Percentiles rank a stretch among this genome's conserved stretches.
phyloP scores from a whole-genome alignment of 23 tunicate genomes.

The Clavelina lepadiformis region DNA sequence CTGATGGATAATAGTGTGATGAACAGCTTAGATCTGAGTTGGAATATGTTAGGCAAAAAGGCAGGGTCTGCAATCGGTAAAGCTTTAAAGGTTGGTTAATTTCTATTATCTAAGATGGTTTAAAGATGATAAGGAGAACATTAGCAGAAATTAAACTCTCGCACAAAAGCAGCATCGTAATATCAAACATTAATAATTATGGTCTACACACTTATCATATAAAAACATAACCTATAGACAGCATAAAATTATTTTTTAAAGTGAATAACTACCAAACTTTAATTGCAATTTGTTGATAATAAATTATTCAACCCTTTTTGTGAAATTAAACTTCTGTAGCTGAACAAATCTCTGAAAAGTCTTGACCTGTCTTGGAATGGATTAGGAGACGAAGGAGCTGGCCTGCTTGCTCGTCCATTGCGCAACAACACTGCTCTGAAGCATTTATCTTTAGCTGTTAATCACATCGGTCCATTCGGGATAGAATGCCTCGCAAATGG shows the following conservation, averaged over 20 bases:
- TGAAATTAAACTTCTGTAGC: conserved; percentile 38
- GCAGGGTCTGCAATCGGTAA: conserved; percentile 69
- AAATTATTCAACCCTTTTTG: too few species aligned
- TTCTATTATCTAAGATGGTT: background rate
- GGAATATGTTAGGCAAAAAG: conserved; percentile 52
- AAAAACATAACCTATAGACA: too few species aligned
- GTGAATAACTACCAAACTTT: too few species aligned
- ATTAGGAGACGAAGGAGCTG: conserved; percentile 81
- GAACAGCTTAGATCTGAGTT: conserved; percentile 62
- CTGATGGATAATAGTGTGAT: conserved; percentile 62
- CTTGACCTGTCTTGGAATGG: conserved; percentile 83
- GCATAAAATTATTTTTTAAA: too few species aligned
- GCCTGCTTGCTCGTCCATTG: conserved; percentile 41
- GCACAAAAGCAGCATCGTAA: too few species aligned
- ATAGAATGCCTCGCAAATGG: conserved; percentile 51
- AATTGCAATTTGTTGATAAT: too few species aligned
- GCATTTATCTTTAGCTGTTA: conserved; percentile 71
- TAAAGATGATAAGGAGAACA: too few species aligned
- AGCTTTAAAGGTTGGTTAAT: conserved; percentile 45
- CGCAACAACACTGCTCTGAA: conserved; percentile 46
- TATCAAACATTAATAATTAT: too few species aligned
- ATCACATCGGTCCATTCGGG: conserved; percentile 76
- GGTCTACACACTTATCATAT: too few species aligned
- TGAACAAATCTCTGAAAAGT: conserved; percentile 38
- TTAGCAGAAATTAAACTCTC: too few species aligned